Conservation (phyloP, 2,797 vertebrate genomes). For the Anabas testudineus region DNA sequence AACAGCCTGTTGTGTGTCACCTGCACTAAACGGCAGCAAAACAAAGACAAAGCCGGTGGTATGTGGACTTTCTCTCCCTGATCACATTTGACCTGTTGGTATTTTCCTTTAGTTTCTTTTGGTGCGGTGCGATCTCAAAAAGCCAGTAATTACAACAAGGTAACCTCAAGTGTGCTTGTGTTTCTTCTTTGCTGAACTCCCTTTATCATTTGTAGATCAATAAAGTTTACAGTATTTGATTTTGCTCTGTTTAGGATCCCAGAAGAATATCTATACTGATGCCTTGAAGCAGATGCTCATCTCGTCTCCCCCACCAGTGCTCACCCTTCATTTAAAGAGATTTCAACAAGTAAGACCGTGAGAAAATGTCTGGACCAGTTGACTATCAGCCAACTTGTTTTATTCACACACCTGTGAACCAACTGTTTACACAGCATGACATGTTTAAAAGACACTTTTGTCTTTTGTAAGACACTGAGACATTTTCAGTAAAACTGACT, state of each 20-base stretch:
- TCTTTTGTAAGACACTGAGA: slow-evolving; percentile 2
- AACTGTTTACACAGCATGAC: neutral
- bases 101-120: neutral
- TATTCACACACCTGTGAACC: neutral
- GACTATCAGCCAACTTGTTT: too few relatives aligned
- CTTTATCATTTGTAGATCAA: neutral
- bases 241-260: slow-evolving; percentile 80
- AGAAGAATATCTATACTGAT: slow-evolving; percentile 91
- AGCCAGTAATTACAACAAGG: neutral
- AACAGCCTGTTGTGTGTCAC: slow-evolving; percentile 94
- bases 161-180: neutral
- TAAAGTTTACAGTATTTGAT: neutral
- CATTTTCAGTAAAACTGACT: too few relatives aligned
- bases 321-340: slow-evolving; percentile 97
- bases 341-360: slow-evolving; percentile 91
- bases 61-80: neutral
- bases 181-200: neutral
- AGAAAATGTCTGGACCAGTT: too few relatives aligned
- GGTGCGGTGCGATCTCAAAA: neutral
- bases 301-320: slow-evolving; percentile 90
- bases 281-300: slow-evolving; percentile 97
- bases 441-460: neutral
- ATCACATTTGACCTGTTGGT: neutral
- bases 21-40: slow-evolving; percentile 85
- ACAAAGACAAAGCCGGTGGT: slow-evolving; percentile 72